These are phyloP conservation scores for Aptenodytes patagonicus DNA, from an alignment of 2,113 vertebrate genomes.

Conservation along the genomic window DNA sequence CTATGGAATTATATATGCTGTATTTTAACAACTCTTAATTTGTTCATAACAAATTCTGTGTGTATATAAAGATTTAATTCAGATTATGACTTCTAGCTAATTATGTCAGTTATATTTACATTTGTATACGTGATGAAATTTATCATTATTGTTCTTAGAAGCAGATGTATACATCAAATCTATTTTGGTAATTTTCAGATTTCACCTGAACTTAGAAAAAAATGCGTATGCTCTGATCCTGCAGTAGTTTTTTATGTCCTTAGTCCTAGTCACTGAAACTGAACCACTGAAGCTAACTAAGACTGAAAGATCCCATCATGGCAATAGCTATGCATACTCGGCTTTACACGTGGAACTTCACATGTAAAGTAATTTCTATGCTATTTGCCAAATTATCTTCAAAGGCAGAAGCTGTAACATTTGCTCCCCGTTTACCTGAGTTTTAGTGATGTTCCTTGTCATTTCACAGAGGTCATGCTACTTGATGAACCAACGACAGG, in stretches of 20 bases:
- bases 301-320: not conserved
- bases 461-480: slow-evolving; percentile 85
- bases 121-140: not conserved
- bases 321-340: not conserved
- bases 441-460: not conserved
- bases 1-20: not conserved
- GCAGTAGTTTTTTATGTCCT: not conserved
- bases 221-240: not conserved
- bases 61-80: not conserved
- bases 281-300: not conserved
- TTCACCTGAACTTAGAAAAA: not conserved
- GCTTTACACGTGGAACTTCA: not conserved
- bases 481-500: slow-evolving; percentile 95
- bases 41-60: not conserved
- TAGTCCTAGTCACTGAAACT: not conserved
- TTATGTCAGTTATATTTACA: not conserved
- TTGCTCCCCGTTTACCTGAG: not conserved
- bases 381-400: not conserved
- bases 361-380: not conserved
- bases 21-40: not conserved
- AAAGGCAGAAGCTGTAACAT: not conserved
- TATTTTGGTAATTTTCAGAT: not conserved
- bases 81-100: not conserved
- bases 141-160: not conserved
- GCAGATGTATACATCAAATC: not conserved